These are phyloP conservation scores for Drepana arcuata DNA, from an alignment of 1,140 invertebrate genomes.

Conservation along the genomic window DNA sequence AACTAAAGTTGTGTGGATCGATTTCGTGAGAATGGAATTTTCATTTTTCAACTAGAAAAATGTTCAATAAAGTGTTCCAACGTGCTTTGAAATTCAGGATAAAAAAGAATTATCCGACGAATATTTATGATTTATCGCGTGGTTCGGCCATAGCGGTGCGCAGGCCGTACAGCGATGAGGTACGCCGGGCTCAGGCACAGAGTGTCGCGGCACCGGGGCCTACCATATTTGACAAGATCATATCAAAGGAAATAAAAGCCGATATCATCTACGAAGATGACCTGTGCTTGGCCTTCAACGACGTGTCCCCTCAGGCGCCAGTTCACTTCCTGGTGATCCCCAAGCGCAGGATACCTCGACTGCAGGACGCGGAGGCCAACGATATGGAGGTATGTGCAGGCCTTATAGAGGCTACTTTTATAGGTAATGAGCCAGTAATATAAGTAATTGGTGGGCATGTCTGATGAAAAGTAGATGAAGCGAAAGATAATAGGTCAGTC, in stretches of 20 bases:
- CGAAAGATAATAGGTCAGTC: no score
- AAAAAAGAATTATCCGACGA: conserved; percentile 59
- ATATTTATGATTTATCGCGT: conserved; percentile 54
- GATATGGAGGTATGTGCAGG: conserved; percentile 60
- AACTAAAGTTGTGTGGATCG: background rate
- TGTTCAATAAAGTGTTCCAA: conserved; percentile 63
- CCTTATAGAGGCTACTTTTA: no score
- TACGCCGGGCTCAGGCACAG: conserved; percentile 44
- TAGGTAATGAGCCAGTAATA: no score
- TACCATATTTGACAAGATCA: conserved; percentile 88
- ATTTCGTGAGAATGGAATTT: conserved; percentile 13
- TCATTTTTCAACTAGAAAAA: conserved; percentile 28
- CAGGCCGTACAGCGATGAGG: conserved; percentile 59
- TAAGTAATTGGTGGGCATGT: no score
- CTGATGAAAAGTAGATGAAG: no score
- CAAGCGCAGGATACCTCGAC: conserved; percentile 76
- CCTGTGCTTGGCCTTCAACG: conserved; percentile 84
- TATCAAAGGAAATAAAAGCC: conserved; percentile 83
- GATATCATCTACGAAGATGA: conserved; percentile 88
- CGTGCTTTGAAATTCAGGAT: conserved; percentile 54
- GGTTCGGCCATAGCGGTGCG: conserved; percentile 46
- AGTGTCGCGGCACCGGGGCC: conserved; percentile 35
- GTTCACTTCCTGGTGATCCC: conserved; percentile 90
- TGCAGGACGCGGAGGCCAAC: conserved; percentile 67
- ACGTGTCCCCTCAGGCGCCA: conserved; percentile 84